phyloP scores from a whole-genome alignment of 2,888 invertebrate species.

The Mantis religiosa region DNA sequence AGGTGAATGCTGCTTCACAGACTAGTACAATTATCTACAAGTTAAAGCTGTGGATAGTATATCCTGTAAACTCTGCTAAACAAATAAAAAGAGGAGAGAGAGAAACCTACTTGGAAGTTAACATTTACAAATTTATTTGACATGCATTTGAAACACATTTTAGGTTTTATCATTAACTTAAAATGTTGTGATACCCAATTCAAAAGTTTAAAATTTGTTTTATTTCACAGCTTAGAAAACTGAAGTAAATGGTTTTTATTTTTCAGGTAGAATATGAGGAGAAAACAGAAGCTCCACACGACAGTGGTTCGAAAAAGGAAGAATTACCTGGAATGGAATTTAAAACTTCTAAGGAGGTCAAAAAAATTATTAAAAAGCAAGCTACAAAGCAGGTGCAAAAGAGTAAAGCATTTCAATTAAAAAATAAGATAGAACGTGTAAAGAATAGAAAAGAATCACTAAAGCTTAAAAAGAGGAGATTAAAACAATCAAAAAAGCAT shows the following conservation, averaged over 20 bases:
- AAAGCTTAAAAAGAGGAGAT: slow-evolving; percentile 41
- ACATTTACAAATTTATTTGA: too few species aligned
- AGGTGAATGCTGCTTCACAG: too few species aligned
- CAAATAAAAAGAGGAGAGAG: too few species aligned
- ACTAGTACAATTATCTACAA: too few species aligned
- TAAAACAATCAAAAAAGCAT: slow-evolving; percentile 17
- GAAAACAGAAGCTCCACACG: not conserved
- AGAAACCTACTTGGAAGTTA: too few species aligned
- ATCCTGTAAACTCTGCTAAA: too few species aligned
- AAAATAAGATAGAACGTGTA: slow-evolving; percentile 64
- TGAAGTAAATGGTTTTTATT: not conserved
- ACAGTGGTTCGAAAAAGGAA: slow-evolving; percentile 33
- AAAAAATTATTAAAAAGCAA: slow-evolving; percentile 64
- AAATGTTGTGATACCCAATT: too few species aligned
- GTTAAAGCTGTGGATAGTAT: too few species aligned
- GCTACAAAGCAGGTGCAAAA: slow-evolving; percentile 70
- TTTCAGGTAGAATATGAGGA: slow-evolving; percentile 35
- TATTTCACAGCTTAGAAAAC: too few species aligned
- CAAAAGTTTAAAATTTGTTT: too few species aligned
- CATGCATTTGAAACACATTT: too few species aligned
- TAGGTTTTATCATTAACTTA: too few species aligned
- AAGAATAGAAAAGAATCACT: slow-evolving; percentile 66
- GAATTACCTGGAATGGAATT: slow-evolving; percentile 51
- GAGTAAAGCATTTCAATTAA: slow-evolving; percentile 72
- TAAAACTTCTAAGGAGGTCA: slow-evolving; percentile 62